Base-by-base conservation (phyloP, 92 coral and sea anemone species). In the Zoanthus solanderi region DNA sequence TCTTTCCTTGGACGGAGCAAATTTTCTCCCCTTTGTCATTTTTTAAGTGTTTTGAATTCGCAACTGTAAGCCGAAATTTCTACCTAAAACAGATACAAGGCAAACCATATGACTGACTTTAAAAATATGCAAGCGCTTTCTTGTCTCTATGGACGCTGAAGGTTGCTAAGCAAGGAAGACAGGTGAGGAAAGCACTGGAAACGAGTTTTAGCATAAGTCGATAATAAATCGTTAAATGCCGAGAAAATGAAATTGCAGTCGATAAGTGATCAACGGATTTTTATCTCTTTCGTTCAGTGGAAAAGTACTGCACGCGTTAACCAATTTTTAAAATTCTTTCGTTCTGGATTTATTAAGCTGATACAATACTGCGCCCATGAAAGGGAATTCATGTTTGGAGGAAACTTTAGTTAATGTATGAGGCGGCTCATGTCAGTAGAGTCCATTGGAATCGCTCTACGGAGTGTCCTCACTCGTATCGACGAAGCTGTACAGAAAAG, bases 1-100 rank as follows among this genome's bases (percentile, higher is more conserved):
- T 78, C 85, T 92, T 73, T 89, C 94, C 61, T 89, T 86, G 60
- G 99, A 90, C 47, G 99, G 99, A 0, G 83, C 97, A 85, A 90
- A 95, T 15, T 80, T 72, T 75, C 99, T 78, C 42, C 99, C 99
- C 84, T 96, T 96, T 37, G 95, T 92, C 99, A 96, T 96, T 18
- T 29, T 9, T 11, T 9, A 80, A 18, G 17, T 63, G 9, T 18
- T 18, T 5, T 14, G 28, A 28, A 17, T 47, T 44, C 14, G 1
- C 37, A 81, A 44, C 61, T 10, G 9, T 31, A 52, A 65, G 15
- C 28, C 67, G 32, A 44, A 65, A 2, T 46, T 81, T 13, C 23
- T 58, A 7, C 69, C 17, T 30, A 63, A 63, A 63, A 63, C 69
- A 37, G 42, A 37, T 37, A 37, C 23, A 63, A 23, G 31, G 10